A percentile compares a stretch with the other conserved stretches of the same genome.
Evolutionary conservation across 2,113 vertebrate species (phyloP).

Genomic region (Semnopithecus entellus): DNA sequence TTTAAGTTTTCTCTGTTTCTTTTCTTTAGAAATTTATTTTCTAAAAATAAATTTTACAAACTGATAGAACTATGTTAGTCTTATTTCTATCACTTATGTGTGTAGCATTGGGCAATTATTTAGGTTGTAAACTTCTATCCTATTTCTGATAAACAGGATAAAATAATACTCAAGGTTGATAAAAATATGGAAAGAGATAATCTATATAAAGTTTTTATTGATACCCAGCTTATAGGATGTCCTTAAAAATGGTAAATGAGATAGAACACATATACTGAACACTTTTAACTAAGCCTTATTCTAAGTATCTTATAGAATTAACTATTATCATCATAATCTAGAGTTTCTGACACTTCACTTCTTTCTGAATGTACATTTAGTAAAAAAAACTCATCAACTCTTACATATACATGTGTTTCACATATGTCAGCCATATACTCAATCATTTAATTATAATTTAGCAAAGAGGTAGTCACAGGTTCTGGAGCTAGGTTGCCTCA

Average conservation of each 20-base stretch:
- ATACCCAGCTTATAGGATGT: background rate
- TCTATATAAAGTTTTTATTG: background rate
- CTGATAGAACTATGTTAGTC: background rate
- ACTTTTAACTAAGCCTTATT: background rate
- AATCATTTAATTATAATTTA: background rate
- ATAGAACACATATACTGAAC: background rate
- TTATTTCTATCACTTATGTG: background rate
- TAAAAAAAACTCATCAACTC: background rate
- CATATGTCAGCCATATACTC: background rate
- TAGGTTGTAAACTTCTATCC: too few species aligned
- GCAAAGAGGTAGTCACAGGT: background rate
- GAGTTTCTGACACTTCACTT: background rate
- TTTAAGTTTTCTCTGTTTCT: too few species aligned
- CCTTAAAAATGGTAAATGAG: background rate
- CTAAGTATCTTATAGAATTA: background rate
- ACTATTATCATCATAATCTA: background rate
- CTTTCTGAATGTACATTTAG: background rate
- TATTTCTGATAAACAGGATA: background rate
- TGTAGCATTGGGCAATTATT: background rate
- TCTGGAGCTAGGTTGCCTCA: background rate
- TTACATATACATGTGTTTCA: background rate
- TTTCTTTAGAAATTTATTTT: too few species aligned
- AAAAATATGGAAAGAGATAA: background rate
- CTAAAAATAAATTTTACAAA: background rate
- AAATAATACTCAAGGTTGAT: background rate